phyloP scores from a whole-genome alignment of 1,140 invertebrate genomes.

The Lepidotrigona ventralis region DNA sequence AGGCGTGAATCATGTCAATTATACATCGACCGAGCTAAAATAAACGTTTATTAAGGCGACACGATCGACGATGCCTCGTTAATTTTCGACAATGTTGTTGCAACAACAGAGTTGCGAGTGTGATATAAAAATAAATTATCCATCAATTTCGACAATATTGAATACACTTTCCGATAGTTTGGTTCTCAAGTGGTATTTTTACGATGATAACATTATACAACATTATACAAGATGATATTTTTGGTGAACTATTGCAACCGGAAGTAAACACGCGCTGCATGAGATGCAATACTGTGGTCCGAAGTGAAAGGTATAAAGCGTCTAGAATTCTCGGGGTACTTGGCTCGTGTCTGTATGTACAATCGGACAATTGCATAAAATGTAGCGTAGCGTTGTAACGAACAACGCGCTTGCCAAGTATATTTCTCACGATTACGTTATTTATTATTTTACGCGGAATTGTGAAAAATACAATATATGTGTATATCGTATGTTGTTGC shows the following conservation, averaged over 20 bases:
- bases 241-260: slow-evolving; percentile 53
- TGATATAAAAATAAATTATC: slow-evolving; percentile 40
- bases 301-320: slow-evolving; percentile 11
- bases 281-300: not conserved
- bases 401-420: slow-evolving; percentile 64
- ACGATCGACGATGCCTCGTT: slow-evolving; percentile 48
- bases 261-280: slow-evolving; percentile 29
- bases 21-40: slow-evolving; percentile 55
- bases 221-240: slow-evolving; percentile 41
- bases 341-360: slow-evolving; percentile 58
- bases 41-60: slow-evolving; percentile 43
- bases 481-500: not conserved
- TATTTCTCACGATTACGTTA: slow-evolving; percentile 58
- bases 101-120: slow-evolving; percentile 33
- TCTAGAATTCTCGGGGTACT: slow-evolving; percentile 44
- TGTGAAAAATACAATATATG: not conserved
- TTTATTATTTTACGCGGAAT: not conserved
- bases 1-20: slow-evolving; percentile 52
- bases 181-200: not conserved
- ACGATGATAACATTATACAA: not conserved
- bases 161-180: slow-evolving; percentile 35
- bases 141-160: not conserved
- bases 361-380: slow-evolving; percentile 72
- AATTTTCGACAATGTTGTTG: slow-evolving; percentile 22
- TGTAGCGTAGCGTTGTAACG: slow-evolving; percentile 28